Evolutionary conservation across 2,113 vertebrate species (phyloP).

Genomic region (Sinocyclocheilus anshuiensis): DNA sequence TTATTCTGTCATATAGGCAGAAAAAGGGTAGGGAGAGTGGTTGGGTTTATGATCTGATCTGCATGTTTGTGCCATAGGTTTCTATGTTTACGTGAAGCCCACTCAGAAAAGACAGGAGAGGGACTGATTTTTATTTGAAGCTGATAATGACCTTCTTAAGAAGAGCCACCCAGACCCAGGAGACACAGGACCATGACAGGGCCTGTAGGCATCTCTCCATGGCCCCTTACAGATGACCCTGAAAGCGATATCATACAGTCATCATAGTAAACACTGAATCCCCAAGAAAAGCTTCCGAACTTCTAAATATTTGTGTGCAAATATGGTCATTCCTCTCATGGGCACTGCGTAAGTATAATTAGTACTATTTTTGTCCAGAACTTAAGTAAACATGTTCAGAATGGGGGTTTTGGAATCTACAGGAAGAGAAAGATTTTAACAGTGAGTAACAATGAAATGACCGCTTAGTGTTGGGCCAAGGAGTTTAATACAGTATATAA

Average conservation of each 20-base stretch:
- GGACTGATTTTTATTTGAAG: slow-evolving; percentile 29
- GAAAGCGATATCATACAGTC: neutral
- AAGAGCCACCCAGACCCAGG: slow-evolving; percentile 56
- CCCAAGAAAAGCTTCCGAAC: slow-evolving; percentile 9
- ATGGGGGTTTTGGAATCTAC: neutral
- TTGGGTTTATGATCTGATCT: slow-evolving; percentile 18
- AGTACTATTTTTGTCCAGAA: neutral
- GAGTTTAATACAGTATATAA: neutral
- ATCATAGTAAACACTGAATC: neutral
- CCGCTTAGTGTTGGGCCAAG: neutral
- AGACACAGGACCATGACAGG: slow-evolving; percentile 43
- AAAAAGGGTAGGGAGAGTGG: neutral
- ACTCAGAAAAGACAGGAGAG: slow-evolving; percentile 1
- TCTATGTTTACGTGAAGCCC: slow-evolving; percentile 39
- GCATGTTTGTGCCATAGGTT: slow-evolving; percentile 9
- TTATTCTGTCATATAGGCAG: neutral
- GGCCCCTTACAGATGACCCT: neutral
- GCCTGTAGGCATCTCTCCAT: neutral
- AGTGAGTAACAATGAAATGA: neutral
- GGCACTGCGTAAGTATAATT: slow-evolving; percentile 23
- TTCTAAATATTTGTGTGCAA: slow-evolving; percentile 53
- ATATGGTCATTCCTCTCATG: slow-evolving; percentile 5
- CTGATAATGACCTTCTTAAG: slow-evolving; percentile 47
- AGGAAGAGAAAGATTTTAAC: slow-evolving; percentile 1
- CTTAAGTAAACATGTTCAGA: slow-evolving; percentile 9